Evolutionary conservation across 1,140 invertebrate genomes (phyloP).

Genomic region (Philotrypesis tridentata): DNA sequence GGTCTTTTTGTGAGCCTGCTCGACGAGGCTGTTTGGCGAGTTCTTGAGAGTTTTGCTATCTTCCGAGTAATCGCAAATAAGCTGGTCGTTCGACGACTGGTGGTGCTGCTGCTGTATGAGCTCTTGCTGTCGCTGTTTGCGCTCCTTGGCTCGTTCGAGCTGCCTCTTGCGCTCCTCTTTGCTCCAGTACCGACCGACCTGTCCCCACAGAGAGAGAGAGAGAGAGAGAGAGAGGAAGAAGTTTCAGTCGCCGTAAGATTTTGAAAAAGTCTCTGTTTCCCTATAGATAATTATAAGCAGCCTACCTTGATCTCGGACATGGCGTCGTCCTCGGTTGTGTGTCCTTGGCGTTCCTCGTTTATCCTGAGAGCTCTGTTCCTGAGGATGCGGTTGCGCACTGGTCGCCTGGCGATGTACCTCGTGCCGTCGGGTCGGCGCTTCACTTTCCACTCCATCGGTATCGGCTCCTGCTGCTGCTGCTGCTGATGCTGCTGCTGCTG

Average conservation of each 20-base stretch:
- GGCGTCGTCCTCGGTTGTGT: conserved; percentile 89
- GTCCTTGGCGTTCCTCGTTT: conserved; percentile 80
- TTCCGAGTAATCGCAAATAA: conserved; percentile 66
- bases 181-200: conserved; percentile 86
- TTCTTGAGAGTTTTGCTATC: conserved; percentile 69
- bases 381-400: conserved; percentile 80
- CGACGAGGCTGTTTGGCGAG: conserved; percentile 60
- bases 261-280: not conserved
- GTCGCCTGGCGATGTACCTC: conserved; percentile 84
- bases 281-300: no score
- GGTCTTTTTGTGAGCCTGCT: conserved; percentile 67
- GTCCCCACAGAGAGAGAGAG: not conserved
- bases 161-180: conserved; percentile 86
- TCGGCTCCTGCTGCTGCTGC: conserved; percentile 61
- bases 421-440: conserved; percentile 86
- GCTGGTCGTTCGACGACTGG: conserved; percentile 60
- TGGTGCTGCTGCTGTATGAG: conserved; percentile 54
- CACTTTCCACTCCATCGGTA: conserved; percentile 86
- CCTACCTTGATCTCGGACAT: conserved; percentile 85
- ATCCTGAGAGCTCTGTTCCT: conserved; percentile 82
- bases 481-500: conserved; percentile 70
- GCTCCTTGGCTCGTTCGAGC: conserved; percentile 59
- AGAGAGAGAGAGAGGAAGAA: not conserved
- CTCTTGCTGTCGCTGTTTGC: conserved; percentile 61
- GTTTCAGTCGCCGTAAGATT: no score